Evolutionary conservation across 1,140 invertebrate species (phyloP), one percentile per base, ranked within the genome.

Genomic region (Trinorchestia longiramus): DNA sequence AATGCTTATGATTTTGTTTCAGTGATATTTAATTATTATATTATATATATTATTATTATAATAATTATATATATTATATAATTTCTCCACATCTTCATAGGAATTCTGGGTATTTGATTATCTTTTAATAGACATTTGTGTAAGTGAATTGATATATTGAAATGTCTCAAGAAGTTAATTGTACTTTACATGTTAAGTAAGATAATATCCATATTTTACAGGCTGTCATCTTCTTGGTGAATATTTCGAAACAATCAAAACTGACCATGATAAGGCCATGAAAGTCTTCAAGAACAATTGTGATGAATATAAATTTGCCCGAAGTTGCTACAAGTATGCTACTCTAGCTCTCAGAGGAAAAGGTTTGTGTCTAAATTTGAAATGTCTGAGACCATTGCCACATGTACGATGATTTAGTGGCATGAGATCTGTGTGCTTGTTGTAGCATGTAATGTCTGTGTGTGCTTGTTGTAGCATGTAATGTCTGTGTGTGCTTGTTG

Each of bases 201-300:
- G 28, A 36, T 77, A 36, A 77, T 6, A 53, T 53, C 47, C 19
- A 77, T 77, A 15, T 77, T 77, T 97, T 98, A n/a, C 96, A 99
- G 99, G 98, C n/a, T 99, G 99, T 97, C 99, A 99, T 97, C 97
- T 99, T 88, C 97, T 99, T 3, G 99, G 98, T 0, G 99, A 99
- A 97, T 99, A 98, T 97, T 97, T 99, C 47, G 99, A 99, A 97
- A 97, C 98, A 0, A 98, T 99, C 0, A 98, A 98, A 97, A 98
- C 98, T 97, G 98, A 99, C 97, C 98, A 97, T 96, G 98, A 98
- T 87, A 98, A 98, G 97, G 99, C 99, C 0, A 98, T 97, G 0
- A 98, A 98, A 97, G 98, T 99, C 17, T 99, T 98, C 97, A 98
- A 98, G 97, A 98, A 97, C 47, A 99, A 99, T 97, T 99, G 99